Evolutionary conservation across 2,888 invertebrate genomes (phyloP).

Genomic region (Aleiodes alternator): DNA sequence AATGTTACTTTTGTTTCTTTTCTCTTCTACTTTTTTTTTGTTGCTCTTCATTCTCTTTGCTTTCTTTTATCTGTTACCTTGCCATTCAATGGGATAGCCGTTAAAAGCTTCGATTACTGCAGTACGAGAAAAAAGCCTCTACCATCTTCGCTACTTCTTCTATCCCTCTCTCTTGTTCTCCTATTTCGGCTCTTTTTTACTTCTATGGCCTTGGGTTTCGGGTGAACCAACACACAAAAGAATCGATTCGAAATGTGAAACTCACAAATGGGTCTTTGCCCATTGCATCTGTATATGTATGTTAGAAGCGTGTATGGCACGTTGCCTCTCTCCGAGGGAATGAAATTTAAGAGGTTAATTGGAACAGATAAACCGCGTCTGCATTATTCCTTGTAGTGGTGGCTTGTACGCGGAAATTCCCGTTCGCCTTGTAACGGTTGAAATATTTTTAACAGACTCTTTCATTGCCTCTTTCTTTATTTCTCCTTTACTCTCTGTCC

Average conservation of each 20-base stretch:
- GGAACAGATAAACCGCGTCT: constrained; percentile 62
- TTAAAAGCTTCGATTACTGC: constrained; percentile 40
- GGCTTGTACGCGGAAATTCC: constrained; percentile 47
- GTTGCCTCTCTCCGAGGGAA: constrained; percentile 36
- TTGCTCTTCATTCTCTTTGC: constrained; percentile 7
- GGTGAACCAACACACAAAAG: constrained; percentile 40
- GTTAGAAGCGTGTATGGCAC: background rate
- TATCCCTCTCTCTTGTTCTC: background rate
- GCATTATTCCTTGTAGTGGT: constrained; percentile 52
- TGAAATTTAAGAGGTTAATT: constrained; percentile 66
- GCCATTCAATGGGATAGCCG: constrained; percentile 21
- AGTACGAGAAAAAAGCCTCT: constrained; percentile 23
- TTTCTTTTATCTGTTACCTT: constrained; percentile 27
- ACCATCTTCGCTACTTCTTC: constrained; percentile 2
- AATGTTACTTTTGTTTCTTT: constrained; percentile 24
- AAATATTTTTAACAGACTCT: constrained; percentile 38
- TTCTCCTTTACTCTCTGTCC: background rate
- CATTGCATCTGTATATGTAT: background rate
- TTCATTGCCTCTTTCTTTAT: constrained; percentile 23
- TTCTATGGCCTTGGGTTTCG: constrained; percentile 15
- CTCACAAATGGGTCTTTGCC: constrained; percentile 13
- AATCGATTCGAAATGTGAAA: constrained; percentile 41
- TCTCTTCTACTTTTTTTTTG: constrained; percentile 3
- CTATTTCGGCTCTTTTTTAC: background rate
- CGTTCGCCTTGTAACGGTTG: constrained; percentile 10